Percentiles rank a stretch among this genome's conserved stretches.
Conservation (phyloP, 2,888 invertebrate species). For the Mayetiola destructor region DNA sequence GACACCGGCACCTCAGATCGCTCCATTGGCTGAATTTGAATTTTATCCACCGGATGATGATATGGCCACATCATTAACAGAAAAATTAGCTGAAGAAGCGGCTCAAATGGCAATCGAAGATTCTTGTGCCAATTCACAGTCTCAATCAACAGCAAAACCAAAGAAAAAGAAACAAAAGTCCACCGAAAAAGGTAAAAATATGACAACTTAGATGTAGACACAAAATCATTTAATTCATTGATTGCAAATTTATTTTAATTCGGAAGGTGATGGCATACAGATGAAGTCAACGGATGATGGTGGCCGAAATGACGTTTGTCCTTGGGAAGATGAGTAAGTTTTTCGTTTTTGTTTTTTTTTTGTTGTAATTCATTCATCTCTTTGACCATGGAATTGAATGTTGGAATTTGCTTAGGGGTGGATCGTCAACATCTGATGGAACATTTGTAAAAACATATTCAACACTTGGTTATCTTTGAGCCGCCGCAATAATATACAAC, state of each 20-base stretch:
- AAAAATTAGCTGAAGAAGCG: constrained; percentile 27
- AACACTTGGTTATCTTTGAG: constrained; percentile 81
- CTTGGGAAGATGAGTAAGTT: constrained; percentile 93
- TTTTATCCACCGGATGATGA: constrained; percentile 55
- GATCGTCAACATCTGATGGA: constrained; percentile 66
- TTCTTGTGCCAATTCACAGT: neutral
- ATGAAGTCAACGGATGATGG: constrained; percentile 26
- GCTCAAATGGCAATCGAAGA: neutral
- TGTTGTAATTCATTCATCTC: neutral
- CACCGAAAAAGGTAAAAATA: neutral
- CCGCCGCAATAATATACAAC: neutral
- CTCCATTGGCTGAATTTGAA: constrained; percentile 55
- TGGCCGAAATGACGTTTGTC: constrained; percentile 73
- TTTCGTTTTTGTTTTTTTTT: neutral
- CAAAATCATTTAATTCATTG: neutral
- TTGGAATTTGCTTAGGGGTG: constrained; percentile 43
- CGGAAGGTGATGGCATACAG: constrained; percentile 19
- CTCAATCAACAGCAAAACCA: neutral
- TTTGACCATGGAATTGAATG: constrained; percentile 18
- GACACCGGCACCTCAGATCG: constrained; percentile 37
- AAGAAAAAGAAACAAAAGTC: constrained; percentile 7
- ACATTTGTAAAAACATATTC: constrained; percentile 90
- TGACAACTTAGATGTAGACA: neutral
- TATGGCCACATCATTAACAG: neutral
- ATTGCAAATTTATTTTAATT: neutral